Base-by-base conservation (phyloP, 2,797 vertebrate genomes). In the Acestrorhynchus altus region DNA sequence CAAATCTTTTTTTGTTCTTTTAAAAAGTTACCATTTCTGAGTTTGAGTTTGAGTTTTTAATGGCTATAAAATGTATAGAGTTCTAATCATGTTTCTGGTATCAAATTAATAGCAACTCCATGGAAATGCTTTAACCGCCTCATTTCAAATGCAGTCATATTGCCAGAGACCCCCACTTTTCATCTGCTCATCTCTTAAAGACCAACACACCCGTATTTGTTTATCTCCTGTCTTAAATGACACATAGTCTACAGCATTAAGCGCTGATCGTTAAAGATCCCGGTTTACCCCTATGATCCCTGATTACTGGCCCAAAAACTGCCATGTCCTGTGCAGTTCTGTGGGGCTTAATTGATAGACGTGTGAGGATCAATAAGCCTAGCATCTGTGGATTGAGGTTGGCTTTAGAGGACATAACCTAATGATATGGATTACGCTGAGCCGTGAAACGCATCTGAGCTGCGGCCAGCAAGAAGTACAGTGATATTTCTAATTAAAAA, bases 301-400 rank as follows among this genome's bases (percentile, higher is more conserved):
- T 51, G 72, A 81, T 79, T 70, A 74, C 22, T 51, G 42, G 28
- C 20, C 61, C 71, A 70, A 56, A 35, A 64, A 74, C 59, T 24
- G 47, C 49, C 12, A 71, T 60, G 26, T 72, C 49, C 56, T 59
- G n/a, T 20, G 12, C 28, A 39, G 65, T 79, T 66, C 44, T 76
- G 63, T 18, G 42, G 31, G 24, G 52, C 24, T 47, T 67, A 85
- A 88, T 87, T 88, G 87, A 93, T 88, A 88, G 74, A 89, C 81
- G 89, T 92, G 90, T 90, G 89, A 91, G 84, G 89, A 91, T 91
- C 89, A 88, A 91, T 91, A 86, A 13, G 0, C 78, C 56, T 80
- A 85, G 83, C 86, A 90, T 88, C 85, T 91, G 87, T 83, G 79
- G 56, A 78, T 67, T 54, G 42, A 35, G 63, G 70, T 76, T 83